These are phyloP conservation scores for Hypotaenidia philippensis DNA, from an alignment of 2,797 vertebrate species.

Conservation along the genomic window DNA sequence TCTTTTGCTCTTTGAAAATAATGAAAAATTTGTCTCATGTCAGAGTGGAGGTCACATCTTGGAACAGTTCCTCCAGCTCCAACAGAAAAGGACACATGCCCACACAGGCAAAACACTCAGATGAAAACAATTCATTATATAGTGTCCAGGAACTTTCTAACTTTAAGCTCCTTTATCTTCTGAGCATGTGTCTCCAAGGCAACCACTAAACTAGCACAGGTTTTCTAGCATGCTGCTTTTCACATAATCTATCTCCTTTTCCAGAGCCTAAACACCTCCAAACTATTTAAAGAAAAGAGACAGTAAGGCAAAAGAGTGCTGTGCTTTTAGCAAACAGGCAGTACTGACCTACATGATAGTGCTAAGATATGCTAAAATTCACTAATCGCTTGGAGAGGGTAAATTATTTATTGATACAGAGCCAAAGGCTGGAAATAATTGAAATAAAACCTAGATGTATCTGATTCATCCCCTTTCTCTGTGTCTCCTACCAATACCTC, in stretches of 20 bases:
- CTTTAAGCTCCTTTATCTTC: conserved; percentile 77
- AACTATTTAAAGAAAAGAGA: not conserved
- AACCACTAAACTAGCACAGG: conserved; percentile 27
- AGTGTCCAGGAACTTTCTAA: conserved; percentile 75
- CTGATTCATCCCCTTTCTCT: not conserved
- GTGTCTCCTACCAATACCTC: not conserved
- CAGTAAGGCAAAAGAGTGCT: not conserved
- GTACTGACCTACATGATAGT: not conserved
- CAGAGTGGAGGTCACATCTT: not conserved
- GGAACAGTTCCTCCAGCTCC: not conserved
- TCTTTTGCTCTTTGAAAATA: not conserved
- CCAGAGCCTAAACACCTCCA: conserved; percentile 39
- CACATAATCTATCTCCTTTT: conserved; percentile 29
- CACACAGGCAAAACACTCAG: not conserved
- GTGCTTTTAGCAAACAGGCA: not conserved
- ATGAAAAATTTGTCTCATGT: not conserved
- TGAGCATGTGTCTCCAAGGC: conserved; percentile 76
- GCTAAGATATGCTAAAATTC: not conserved
- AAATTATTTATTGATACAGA: not conserved
- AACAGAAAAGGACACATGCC: not conserved
- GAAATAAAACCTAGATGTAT: not conserved
- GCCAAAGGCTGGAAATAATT: not conserved
- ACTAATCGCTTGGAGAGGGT: not conserved
- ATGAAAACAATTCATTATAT: conserved; percentile 80
- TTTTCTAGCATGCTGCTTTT: conserved; percentile 28